Conservation (phyloP, 2,797 vertebrate genomes). For the Clarias platycephalus region DNA sequence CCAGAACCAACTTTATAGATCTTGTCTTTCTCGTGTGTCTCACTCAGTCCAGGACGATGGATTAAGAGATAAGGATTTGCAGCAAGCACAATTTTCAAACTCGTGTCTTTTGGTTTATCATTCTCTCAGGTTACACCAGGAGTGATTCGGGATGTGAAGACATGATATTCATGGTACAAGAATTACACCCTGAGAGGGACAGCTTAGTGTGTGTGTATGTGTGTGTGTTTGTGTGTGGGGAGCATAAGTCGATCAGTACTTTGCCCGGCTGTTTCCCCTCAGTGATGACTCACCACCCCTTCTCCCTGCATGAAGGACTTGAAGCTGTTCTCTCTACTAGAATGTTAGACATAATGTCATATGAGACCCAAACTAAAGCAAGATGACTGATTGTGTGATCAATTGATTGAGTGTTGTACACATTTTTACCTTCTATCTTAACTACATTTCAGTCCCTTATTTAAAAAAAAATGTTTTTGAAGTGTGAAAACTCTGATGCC, state of each 20-base stretch:
- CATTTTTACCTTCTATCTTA: not conserved
- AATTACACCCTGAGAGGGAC: not conserved
- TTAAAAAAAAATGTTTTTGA: not conserved
- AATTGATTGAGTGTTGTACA: not conserved
- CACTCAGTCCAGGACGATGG: not conserved
- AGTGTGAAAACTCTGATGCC: not conserved
- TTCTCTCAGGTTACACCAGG: not conserved
- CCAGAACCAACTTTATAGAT: not conserved
- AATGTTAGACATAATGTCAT: not conserved
- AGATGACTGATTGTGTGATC: not conserved
- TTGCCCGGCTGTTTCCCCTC: slow-evolving; percentile 27
- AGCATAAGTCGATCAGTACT: slow-evolving; percentile 7
- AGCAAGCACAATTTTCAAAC: not conserved
- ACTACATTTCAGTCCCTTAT: not conserved
- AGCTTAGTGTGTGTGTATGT: not conserved
- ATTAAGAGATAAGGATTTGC: not conserved
- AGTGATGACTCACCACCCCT: slow-evolving; percentile 32
- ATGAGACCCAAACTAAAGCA: not conserved
- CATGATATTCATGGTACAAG: not conserved
- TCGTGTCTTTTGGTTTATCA: not conserved
- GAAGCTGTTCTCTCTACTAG: slow-evolving; percentile 13
- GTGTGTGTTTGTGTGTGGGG: not conserved
- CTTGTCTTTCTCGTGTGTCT: slow-evolving; percentile 33
- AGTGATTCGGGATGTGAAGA: too few species aligned
- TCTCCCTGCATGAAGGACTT: not conserved